These are phyloP conservation scores for Simalia tracyae DNA, from an alignment of 2,797 vertebrate genomes.

Conservation along the genomic window DNA sequence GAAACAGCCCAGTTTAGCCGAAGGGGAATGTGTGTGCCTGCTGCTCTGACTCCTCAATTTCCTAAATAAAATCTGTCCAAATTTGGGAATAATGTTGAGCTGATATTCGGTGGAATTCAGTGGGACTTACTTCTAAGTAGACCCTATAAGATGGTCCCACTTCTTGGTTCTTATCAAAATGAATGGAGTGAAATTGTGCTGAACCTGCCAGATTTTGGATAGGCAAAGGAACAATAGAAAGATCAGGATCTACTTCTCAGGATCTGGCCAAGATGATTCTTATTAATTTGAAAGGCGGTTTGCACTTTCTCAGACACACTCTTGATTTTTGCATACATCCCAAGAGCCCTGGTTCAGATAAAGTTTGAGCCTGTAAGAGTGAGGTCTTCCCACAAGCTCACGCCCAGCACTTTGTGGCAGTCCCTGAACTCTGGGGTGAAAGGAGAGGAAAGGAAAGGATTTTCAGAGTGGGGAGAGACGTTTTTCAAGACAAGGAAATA, in stretches of 20 bases:
- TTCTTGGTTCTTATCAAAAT: not conserved
- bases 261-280: not conserved
- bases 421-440: not conserved
- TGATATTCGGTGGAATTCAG: not conserved
- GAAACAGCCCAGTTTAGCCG: not conserved
- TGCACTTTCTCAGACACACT: not conserved
- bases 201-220: not conserved
- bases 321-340: not conserved
- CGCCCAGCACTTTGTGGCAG: not conserved
- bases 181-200: not conserved
- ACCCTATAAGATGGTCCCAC: not conserved
- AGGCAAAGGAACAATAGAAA: not conserved
- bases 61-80: not conserved
- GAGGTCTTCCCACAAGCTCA: not conserved
- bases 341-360: not conserved
- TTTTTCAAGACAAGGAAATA: not conserved
- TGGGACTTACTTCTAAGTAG: not conserved
- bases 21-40: not conserved
- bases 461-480: not conserved
- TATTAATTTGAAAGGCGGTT: not conserved
- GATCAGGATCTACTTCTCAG: not conserved
- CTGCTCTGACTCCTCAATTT: not conserved
- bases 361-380: not conserved
- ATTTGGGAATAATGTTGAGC: not conserved
- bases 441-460: not conserved